phyloP scores from a whole-genome alignment of 2,888 invertebrate genomes.

The Ornithoptera alexandrae region DNA sequence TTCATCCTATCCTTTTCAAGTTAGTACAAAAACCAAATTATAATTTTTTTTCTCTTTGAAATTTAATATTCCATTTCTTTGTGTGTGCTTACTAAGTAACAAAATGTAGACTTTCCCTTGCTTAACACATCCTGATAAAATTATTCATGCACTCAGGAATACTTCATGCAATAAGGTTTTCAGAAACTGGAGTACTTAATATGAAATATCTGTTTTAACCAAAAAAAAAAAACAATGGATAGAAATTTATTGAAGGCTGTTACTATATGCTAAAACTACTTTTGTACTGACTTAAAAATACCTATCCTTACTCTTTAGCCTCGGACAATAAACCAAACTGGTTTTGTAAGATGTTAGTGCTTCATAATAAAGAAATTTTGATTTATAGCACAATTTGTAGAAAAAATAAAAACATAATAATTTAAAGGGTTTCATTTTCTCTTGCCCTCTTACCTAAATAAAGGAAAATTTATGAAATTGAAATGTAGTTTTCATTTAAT shows the following conservation, averaged over 20 bases:
- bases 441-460: conserved; percentile 68
- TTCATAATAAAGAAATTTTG: conserved; percentile 16
- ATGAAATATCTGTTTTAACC: background rate
- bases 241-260: background rate
- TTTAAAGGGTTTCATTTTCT: conserved; percentile 75
- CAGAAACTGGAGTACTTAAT: background rate
- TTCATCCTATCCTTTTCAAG: conserved; percentile 46
- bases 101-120: background rate
- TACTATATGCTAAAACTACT: background rate
- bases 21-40: conserved; percentile 39
- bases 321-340: conserved; percentile 28
- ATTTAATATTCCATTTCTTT: background rate
- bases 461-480: conserved; percentile 64
- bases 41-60: background rate
- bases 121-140: background rate
- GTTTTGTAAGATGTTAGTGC: conserved; percentile 27
- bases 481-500: conserved; percentile 75
- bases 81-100: background rate
- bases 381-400: conserved; percentile 43
- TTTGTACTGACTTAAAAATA: conserved; percentile 31
- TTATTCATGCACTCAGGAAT: background rate
- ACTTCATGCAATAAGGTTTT: background rate
- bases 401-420: conserved; percentile 63
- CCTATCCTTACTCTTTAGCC: conserved; percentile 27
- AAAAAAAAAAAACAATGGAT: background rate